A percentile compares a stretch with the other conserved stretches of the same genome.
phyloP scores from a whole-genome alignment of 1,140 invertebrate species.

The Trialeurodes vaporariorum region DNA sequence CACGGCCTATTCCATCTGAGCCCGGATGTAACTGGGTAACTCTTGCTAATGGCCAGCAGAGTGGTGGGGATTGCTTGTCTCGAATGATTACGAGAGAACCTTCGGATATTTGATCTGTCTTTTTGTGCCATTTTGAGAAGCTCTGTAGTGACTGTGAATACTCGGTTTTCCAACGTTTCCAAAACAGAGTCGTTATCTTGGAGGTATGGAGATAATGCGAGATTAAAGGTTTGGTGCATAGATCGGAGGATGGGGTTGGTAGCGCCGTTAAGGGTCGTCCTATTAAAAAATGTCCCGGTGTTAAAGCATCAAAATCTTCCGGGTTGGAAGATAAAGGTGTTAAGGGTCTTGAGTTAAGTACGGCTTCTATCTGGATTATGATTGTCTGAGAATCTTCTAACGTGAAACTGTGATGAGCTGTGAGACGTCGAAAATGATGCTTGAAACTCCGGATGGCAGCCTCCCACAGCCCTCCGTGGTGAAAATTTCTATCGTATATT shows the following conservation, averaged over 20 bases:
- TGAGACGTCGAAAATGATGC: constrained; percentile 17
- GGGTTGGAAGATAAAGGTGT: constrained; percentile 22
- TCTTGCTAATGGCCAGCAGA: constrained; percentile 26
- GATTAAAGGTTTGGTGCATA: constrained; percentile 19
- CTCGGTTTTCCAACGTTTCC: constrained; percentile 29
- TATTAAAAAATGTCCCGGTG: constrained; percentile 29
- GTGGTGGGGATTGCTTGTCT: constrained; percentile 27
- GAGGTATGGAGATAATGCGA: constrained; percentile 22
- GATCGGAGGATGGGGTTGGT: constrained; percentile 27
- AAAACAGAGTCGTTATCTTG: constrained; percentile 26
- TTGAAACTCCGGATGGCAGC: constrained; percentile 25
- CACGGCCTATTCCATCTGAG: constrained; percentile 17
- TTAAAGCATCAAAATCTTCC: constrained; percentile 22
- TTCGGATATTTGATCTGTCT: constrained; percentile 16
- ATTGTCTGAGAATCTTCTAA: constrained; percentile 29
- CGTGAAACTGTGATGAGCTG: constrained; percentile 10
- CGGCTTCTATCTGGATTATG: constrained; percentile 24
- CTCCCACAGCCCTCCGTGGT: constrained; percentile 27
- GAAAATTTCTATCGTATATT: constrained; percentile 23
- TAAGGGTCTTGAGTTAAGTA: constrained; percentile 27
- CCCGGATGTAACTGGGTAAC: constrained; percentile 27
- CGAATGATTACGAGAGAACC: constrained; percentile 29
- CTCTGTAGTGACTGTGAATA: constrained; percentile 29
- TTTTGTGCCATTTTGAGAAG: constrained; percentile 23
- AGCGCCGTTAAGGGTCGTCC: constrained; percentile 25